A percentile compares a stretch with the other conserved stretches of the same genome.
Evolutionary conservation across 2,797 vertebrate genomes (phyloP).

Genomic region (Mergus octosetaceus): DNA sequence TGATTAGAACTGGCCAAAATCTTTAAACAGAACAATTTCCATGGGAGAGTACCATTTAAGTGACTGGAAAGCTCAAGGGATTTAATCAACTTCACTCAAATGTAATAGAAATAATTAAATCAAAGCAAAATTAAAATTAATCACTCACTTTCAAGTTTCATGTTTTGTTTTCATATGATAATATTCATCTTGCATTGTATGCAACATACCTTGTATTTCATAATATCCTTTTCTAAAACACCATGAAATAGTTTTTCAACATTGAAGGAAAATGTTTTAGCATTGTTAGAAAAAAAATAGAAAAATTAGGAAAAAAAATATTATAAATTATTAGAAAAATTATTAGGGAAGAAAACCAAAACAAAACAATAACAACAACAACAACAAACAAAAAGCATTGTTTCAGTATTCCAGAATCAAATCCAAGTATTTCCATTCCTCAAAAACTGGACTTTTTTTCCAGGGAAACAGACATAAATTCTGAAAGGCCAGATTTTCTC

Average conservation of each 20-base stretch:
- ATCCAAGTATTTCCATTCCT: not conserved
- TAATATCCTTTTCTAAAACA: not conserved
- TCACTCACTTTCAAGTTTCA: not conserved
- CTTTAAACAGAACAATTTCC: not conserved
- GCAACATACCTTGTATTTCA: not conserved
- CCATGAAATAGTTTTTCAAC: not conserved
- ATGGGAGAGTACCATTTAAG: not conserved
- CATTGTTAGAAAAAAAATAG: not conserved
- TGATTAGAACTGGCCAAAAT: slow-evolving; percentile 1
- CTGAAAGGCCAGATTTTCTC: not conserved
- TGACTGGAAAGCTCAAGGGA: not conserved
- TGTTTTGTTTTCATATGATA: not conserved
- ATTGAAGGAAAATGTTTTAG: not conserved
- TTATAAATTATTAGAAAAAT: too few species aligned
- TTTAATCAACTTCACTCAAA: not conserved
- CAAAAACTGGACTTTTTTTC: not conserved
- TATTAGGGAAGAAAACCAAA: not conserved
- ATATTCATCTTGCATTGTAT: not conserved
- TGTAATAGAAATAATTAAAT: slow-evolving; percentile 18
- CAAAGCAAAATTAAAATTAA: slow-evolving; percentile 11
- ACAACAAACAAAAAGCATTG: not conserved
- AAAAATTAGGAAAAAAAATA: too few species aligned
- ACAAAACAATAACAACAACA: not conserved
- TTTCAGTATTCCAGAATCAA: not conserved
- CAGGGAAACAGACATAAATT: not conserved